These are phyloP conservation scores for Odontothrips loti DNA, from an alignment of 2,888 invertebrate species.

Conservation along the genomic window DNA sequence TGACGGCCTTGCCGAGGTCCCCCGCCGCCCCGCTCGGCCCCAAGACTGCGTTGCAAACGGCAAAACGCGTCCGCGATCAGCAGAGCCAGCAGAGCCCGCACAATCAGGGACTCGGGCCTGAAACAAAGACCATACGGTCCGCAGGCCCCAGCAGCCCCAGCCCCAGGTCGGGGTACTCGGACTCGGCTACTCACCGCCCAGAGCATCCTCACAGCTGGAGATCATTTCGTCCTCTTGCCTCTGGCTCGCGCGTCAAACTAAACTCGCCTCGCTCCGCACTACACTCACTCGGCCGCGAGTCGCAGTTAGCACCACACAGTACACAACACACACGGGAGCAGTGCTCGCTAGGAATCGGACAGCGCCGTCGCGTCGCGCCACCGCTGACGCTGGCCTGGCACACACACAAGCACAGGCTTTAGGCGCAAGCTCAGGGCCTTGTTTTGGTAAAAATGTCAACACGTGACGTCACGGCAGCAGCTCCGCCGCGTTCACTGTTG, in stretches of 20 bases:
- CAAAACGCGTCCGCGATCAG: background rate
- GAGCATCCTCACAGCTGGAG: constrained; percentile 9
- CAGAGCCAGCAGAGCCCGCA: background rate
- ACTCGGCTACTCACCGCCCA: constrained; percentile 7
- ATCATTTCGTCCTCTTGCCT: background rate
- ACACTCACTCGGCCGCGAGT: background rate
- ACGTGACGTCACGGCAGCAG: background rate
- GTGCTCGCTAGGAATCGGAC: background rate
- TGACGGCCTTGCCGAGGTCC: too few species aligned
- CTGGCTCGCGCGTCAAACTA: constrained; percentile 2
- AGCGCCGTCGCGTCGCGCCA: background rate
- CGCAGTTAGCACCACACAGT: background rate
- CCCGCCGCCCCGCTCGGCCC: background rate
- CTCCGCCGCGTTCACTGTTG: background rate
- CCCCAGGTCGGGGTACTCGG: too few species aligned
- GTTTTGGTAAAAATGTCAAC: constrained; percentile 26
- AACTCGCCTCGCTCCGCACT: background rate
- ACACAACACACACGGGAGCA: background rate
- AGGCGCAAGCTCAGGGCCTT: background rate
- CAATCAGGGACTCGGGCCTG: background rate
- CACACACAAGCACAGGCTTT: background rate
- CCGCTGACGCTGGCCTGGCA: background rate
- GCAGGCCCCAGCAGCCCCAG: too few species aligned
- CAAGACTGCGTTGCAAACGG: background rate
- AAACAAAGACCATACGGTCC: constrained; percentile 12